phyloP scores from a whole-genome alignment of 2,888 invertebrate genomes.

The Drosophila fungiperda region DNA sequence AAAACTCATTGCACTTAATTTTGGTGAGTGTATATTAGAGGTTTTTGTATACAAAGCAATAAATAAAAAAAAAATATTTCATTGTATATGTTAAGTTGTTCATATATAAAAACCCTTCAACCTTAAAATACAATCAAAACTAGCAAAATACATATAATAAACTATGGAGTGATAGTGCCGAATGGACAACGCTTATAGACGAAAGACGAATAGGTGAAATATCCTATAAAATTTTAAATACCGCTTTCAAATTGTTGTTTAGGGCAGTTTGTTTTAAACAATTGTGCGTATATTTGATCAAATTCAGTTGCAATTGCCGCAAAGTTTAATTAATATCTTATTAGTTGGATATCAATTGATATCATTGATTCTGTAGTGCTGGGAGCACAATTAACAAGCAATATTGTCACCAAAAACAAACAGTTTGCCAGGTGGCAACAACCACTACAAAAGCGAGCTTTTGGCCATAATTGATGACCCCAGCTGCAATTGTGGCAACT shows the following conservation, averaged over 20 bases:
- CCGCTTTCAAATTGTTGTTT: neutral
- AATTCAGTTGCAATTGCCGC: slow-evolving; percentile 8
- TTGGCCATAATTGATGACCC: slow-evolving; percentile 37
- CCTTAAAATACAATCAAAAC: slow-evolving; percentile 52
- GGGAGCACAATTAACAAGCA: slow-evolving; percentile 36
- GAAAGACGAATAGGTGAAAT: neutral
- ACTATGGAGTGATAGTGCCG: slow-evolving; percentile 31
- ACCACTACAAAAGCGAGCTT: slow-evolving; percentile 28
- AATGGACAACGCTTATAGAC: slow-evolving; percentile 19
- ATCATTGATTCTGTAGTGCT: slow-evolving; percentile 4
- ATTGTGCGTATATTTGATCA: slow-evolving; percentile 1
- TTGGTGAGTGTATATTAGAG: slow-evolving; percentile 29
- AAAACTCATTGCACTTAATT: slow-evolving; percentile 61
- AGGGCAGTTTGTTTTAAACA: neutral
- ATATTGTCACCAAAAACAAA: slow-evolving; percentile 30
- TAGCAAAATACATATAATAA: slow-evolving; percentile 37
- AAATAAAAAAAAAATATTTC: slow-evolving; percentile 8
- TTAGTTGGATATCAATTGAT: neutral
- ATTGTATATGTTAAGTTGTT: slow-evolving; percentile 13
- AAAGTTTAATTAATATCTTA: slow-evolving; percentile 3
- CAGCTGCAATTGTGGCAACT: slow-evolving; percentile 33
- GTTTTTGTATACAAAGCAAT: slow-evolving; percentile 58
- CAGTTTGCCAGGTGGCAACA: slow-evolving; percentile 31
- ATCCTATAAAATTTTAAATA: neutral
- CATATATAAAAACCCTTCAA: slow-evolving; percentile 34